Conservation (phyloP, 1,140 invertebrate species). For the Cotesia vestalis region DNA sequence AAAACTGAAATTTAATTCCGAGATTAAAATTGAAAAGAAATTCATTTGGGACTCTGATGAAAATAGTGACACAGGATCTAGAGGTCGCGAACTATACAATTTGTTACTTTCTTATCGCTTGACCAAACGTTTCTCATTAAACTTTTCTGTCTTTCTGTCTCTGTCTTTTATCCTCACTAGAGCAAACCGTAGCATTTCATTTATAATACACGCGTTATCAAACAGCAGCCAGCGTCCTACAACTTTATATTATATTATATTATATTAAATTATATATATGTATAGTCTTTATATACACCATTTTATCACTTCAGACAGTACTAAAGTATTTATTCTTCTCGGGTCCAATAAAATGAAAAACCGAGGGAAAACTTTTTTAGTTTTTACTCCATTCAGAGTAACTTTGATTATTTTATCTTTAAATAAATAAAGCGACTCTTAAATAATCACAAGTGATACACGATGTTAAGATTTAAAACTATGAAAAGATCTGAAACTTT, state of each 20-base stretch:
- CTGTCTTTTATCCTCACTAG: neutral
- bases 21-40: neutral
- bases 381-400: no score
- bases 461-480: no score
- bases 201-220: neutral
- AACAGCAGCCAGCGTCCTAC: slow-evolving; percentile 42
- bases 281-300: neutral
- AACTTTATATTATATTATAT: slow-evolving; percentile 38
- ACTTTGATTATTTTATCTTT: no score
- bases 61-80: neutral
- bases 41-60: neutral
- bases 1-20: neutral
- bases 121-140: slow-evolving; percentile 39
- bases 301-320: no score
- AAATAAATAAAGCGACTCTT: no score
- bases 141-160: slow-evolving; percentile 33
- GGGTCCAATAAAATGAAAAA: neutral
- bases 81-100: slow-evolving; percentile 55
- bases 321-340: no score
- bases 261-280: neutral
- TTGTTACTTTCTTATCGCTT: slow-evolving; percentile 62
- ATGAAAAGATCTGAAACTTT: no score
- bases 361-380: neutral
- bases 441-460: no score
- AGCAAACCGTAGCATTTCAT: no score